These are phyloP conservation scores for Dasypolia templi DNA, from an alignment of 2,888 invertebrate genomes.

Conservation along the genomic window DNA sequence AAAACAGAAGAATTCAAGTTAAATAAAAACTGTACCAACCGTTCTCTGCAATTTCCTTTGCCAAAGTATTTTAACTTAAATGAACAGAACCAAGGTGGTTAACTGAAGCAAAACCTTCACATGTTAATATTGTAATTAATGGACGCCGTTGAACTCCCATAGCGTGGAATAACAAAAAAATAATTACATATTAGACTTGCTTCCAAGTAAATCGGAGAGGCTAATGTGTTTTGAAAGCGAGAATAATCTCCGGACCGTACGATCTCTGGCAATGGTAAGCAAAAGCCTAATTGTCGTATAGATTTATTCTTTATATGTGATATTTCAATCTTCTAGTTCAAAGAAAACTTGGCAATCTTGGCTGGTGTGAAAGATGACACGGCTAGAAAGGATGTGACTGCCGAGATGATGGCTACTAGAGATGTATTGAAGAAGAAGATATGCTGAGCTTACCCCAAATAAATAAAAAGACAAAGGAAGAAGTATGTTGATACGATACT, in stretches of 20 bases:
- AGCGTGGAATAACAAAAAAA: constrained; percentile 82
- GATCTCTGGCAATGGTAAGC: constrained; percentile 37
- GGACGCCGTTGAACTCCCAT: constrained; percentile 82
- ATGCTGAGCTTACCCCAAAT: background rate
- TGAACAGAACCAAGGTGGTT: constrained; percentile 63
- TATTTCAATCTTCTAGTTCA: constrained; percentile 28
- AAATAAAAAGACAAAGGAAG: accelerated
- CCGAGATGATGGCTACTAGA: background rate
- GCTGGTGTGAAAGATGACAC: background rate
- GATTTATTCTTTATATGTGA: constrained; percentile 34
- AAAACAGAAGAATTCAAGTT: constrained; percentile 11
- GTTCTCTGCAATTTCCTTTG: constrained; percentile 50
- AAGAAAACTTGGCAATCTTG: constrained; percentile 7
- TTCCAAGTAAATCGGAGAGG: constrained; percentile 77
- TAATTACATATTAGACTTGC: constrained; percentile 81
- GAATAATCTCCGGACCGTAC: constrained; percentile 64
- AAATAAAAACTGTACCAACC: constrained; percentile 36
- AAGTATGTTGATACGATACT: background rate
- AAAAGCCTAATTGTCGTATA: constrained; percentile 60
- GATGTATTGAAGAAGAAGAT: background rate
- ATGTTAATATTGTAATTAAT: constrained; percentile 85
- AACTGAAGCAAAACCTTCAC: constrained; percentile 82
- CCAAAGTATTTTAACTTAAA: constrained; percentile 64
- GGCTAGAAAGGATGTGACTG: background rate
- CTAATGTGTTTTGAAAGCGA: constrained; percentile 76